Conservation (phyloP, 2,888 invertebrate genomes). For the Vannuccia rotundouncinata region DNA sequence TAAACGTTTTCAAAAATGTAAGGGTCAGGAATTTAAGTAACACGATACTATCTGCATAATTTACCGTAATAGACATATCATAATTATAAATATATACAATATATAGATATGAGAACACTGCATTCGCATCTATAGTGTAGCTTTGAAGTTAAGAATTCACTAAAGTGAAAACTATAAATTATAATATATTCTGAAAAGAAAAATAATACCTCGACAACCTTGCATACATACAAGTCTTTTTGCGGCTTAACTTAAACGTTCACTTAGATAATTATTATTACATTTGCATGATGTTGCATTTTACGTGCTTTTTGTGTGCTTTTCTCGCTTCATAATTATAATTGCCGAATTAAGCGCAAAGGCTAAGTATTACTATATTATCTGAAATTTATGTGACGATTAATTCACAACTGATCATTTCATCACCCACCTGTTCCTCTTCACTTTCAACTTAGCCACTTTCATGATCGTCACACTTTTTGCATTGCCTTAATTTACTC, state of each 20-base stretch:
- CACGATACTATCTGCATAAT: no score
- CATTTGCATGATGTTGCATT: conserved; percentile 26
- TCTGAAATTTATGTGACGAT: conserved; percentile 6
- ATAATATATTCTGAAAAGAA: neutral
- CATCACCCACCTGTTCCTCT: neutral
- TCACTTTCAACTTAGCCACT: neutral
- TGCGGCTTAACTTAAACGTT: neutral
- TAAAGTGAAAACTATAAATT: neutral
- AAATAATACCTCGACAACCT: neutral
- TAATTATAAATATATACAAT: no score
- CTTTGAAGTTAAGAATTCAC: neutral
- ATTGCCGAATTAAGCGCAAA: conserved; percentile 22
- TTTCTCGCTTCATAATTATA: neutral
- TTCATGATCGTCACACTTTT: neutral
- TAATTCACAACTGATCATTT: conserved; percentile 21
- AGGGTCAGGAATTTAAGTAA: no score
- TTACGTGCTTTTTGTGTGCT: conserved; percentile 9
- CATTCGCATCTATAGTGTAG: no score
- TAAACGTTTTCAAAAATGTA: no score
- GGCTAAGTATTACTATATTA: conserved; percentile 13
- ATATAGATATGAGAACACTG: no score
- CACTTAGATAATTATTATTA: conserved; percentile 22
- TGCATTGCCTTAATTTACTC: neutral
- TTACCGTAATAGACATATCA: no score
- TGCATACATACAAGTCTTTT: no score